Evolutionary conservation across 2,113 vertebrate species (phyloP).

Genomic region (Rhinichthys klamathensis): DNA sequence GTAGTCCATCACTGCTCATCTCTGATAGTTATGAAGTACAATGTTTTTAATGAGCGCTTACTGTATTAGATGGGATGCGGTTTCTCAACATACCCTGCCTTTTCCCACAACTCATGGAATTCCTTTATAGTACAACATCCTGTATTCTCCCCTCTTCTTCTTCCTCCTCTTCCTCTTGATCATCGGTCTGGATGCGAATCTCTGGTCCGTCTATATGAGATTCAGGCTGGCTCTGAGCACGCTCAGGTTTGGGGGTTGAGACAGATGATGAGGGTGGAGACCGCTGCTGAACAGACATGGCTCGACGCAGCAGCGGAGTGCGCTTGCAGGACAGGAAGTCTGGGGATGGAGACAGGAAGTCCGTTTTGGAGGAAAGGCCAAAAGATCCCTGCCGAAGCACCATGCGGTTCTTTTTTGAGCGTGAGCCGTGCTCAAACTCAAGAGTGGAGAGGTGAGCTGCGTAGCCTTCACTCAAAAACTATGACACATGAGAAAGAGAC

Average conservation of each 20-base stretch:
- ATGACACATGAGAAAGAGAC: neutral
- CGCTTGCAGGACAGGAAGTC: slow-evolving; percentile 76
- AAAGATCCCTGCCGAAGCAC: slow-evolving; percentile 86
- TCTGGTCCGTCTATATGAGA: slow-evolving; percentile 77
- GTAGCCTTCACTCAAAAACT: slow-evolving; percentile 89
- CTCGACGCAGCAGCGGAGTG: slow-evolving; percentile 80
- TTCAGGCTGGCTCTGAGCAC: slow-evolving; percentile 90
- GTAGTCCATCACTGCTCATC: neutral
- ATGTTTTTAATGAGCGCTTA: neutral
- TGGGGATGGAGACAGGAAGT: slow-evolving; percentile 74
- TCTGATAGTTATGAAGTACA: neutral
- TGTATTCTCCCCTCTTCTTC: slow-evolving; percentile 36
- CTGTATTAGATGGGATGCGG: neutral
- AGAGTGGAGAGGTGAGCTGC: slow-evolving; percentile 82
- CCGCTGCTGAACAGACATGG: slow-evolving; percentile 86
- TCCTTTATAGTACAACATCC: slow-evolving; percentile 33
- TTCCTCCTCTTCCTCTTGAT: slow-evolving; percentile 43
- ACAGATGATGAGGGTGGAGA: slow-evolving; percentile 74
- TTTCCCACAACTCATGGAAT: neutral
- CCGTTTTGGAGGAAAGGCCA: slow-evolving; percentile 82
- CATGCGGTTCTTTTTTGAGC: slow-evolving; percentile 86
- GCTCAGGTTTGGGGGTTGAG: slow-evolving; percentile 82
- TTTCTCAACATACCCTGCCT: neutral
- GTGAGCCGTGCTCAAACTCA: slow-evolving; percentile 81
- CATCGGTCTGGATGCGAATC: slow-evolving; percentile 53